Conservation (phyloP, 2,888 invertebrate species). For the Amorpha juglandis region DNA sequence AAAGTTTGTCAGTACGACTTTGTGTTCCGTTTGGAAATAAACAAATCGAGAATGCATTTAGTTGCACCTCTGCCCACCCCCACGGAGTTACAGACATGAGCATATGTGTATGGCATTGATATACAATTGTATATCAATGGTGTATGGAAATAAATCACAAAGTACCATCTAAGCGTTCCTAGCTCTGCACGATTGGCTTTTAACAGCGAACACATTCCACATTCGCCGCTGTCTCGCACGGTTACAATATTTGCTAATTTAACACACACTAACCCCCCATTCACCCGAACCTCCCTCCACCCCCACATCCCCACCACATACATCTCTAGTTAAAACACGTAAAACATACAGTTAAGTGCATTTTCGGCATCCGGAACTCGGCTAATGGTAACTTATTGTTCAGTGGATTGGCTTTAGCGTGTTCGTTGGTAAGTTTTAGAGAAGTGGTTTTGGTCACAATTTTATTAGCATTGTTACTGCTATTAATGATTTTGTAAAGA, state of each 20-base stretch:
- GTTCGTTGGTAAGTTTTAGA: not conserved
- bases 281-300: not conserved
- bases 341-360: constrained; percentile 23
- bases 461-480: no score
- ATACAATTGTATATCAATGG: no score
- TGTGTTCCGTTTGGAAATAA: no score
- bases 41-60: no score
- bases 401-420: not conserved
- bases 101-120: no score
- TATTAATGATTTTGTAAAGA: no score
- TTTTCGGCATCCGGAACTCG: not conserved
- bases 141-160: not conserved
- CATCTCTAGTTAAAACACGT: constrained; percentile 21
- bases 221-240: constrained; percentile 37
- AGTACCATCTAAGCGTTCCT: constrained; percentile 28
- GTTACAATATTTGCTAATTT: constrained; percentile 47
- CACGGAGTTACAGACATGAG: no score
- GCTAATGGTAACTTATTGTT: constrained; percentile 12
- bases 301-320: not conserved
- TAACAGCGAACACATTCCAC: constrained; percentile 45
- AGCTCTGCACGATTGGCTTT: constrained; percentile 48
- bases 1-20: no score
- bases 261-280: constrained; percentile 27
- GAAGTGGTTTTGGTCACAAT: not conserved
- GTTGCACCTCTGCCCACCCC: no score